These are phyloP conservation scores for Leuciscus idus DNA, from an alignment of 2,113 vertebrate genomes.

Conservation along the genomic window DNA sequence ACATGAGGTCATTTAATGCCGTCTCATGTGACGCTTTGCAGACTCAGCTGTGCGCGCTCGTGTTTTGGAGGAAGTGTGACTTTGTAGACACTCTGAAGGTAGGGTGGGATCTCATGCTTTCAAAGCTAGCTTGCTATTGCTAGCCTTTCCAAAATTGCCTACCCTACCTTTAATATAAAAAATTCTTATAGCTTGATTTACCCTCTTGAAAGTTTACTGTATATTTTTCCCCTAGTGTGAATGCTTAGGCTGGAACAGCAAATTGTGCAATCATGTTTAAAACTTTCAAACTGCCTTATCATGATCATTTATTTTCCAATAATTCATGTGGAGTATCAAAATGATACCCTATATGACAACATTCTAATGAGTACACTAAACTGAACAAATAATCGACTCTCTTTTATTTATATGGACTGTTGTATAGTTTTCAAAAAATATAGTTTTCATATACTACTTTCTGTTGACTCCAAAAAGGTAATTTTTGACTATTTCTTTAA, in stretches of 20 bases:
- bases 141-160: too few relatives aligned
- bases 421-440: neutral
- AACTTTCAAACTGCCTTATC: neutral
- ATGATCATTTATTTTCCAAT: neutral
- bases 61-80: too few relatives aligned
- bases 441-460: neutral
- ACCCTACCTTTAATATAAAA: neutral
- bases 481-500: neutral
- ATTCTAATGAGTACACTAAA: neutral
- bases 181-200: neutral
- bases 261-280: neutral
- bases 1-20: too few relatives aligned
- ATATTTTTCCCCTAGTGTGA: neutral
- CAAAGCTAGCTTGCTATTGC: too few relatives aligned
- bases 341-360: neutral
- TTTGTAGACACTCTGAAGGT: too few relatives aligned
- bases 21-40: too few relatives aligned
- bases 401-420: neutral
- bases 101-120: too few relatives aligned
- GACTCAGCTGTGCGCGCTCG: too few relatives aligned
- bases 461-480: neutral
- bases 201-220: neutral
- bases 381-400: neutral
- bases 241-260: neutral
- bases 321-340: neutral